phyloP scores from a whole-genome alignment of 2,797 vertebrate species.

The Chelidonichthys spinosus region DNA sequence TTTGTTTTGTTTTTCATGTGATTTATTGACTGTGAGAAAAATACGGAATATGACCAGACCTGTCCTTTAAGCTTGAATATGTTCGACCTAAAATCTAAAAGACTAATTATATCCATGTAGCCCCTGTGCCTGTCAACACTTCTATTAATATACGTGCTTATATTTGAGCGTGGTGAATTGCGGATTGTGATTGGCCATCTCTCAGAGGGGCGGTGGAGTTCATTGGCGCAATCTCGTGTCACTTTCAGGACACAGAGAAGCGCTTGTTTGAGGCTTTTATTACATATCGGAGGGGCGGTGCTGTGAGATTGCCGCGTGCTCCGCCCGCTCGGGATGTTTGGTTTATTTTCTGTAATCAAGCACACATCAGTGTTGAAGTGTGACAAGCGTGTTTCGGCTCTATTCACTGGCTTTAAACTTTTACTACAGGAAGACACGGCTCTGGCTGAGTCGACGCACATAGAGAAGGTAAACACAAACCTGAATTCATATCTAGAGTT shows the following conservation, averaged over 20 bases:
- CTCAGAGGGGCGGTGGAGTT: not conserved
- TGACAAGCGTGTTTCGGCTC: not conserved
- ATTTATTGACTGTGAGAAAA: not conserved
- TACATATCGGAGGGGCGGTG: slow-evolving; percentile 30
- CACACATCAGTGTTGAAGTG: not conserved
- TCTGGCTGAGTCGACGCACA: not conserved
- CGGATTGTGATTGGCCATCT: slow-evolving; percentile 51
- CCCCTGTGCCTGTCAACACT: not conserved
- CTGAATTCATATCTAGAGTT: not conserved
- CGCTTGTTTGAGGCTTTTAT: accelerated
- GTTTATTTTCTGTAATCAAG: not conserved
- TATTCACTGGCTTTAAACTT: not conserved
- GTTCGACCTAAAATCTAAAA: not conserved
- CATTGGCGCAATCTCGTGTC: slow-evolving; percentile 36
- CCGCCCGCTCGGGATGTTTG: slow-evolving; percentile 32
- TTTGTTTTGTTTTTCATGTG: not conserved
- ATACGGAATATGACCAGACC: not conserved
- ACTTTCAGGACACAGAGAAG: not conserved
- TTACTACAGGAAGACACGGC: not conserved
- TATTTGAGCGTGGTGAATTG: slow-evolving; percentile 10
- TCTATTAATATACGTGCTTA: slow-evolving; percentile 70
- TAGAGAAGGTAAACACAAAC: slow-evolving; percentile 40
- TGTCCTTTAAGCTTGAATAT: not conserved
- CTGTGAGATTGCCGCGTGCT: accelerated
- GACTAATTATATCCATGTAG: slow-evolving; percentile 10